phyloP scores from a whole-genome alignment of 1,140 invertebrate species.

The Saccostrea echinata region DNA sequence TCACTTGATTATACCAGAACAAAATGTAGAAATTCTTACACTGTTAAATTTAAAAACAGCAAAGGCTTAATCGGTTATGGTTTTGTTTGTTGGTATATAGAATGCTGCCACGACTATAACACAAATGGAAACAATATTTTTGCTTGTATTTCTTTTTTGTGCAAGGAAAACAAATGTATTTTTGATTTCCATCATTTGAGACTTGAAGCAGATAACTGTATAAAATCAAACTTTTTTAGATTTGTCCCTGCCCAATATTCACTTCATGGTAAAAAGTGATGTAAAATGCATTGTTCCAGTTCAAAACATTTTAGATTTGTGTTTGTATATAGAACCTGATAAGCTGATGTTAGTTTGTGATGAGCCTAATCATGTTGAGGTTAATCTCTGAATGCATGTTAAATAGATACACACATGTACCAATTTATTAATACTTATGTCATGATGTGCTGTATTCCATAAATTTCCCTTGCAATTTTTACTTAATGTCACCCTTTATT shows the following conservation, averaged over 20 bases:
- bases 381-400: conserved; percentile 14
- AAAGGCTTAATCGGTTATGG: conserved; percentile 2
- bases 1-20: conserved; percentile 21
- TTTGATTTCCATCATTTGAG: conserved; percentile 7
- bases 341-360: not conserved
- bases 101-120: not conserved
- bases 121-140: not conserved
- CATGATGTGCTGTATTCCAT: not conserved
- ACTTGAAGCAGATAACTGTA: not conserved
- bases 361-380: not conserved
- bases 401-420: not conserved
- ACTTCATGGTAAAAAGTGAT: conserved; percentile 27
- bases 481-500: too few relatives aligned
- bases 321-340: not conserved
- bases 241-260: conserved; percentile 26
- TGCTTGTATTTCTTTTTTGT: not conserved
- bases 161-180: not conserved
- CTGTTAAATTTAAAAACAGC: conserved; percentile 18
- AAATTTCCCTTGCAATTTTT: too few relatives aligned
- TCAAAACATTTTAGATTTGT: conserved; percentile 25
- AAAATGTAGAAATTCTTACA: conserved; percentile 26
- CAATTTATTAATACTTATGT: not conserved
- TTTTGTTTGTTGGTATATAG: conserved; percentile 2
- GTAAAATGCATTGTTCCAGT: not conserved
- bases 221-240: conserved; percentile 22